Conservation (phyloP, 1,140 invertebrate genomes). For the Sogatella furcifera region DNA sequence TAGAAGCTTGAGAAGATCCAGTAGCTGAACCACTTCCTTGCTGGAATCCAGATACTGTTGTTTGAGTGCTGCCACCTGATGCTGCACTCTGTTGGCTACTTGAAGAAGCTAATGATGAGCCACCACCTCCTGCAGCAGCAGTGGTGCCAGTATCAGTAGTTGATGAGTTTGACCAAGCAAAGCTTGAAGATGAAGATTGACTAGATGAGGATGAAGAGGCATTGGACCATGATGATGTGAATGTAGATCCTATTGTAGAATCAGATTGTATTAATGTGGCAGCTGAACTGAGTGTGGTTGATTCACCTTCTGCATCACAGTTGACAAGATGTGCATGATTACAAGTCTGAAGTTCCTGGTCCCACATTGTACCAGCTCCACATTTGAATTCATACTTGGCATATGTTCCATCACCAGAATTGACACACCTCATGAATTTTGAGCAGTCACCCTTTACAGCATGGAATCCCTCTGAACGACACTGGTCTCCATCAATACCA, state of each 20-base stretch:
- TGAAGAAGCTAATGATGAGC: slow-evolving; percentile 3
- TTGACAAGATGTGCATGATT: slow-evolving; percentile 43
- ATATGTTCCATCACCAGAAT: slow-evolving; percentile 30
- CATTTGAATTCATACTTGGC: slow-evolving; percentile 35
- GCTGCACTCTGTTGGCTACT: slow-evolving; percentile 9
- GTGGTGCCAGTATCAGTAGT: slow-evolving; percentile 5
- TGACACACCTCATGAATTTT: slow-evolving; percentile 34
- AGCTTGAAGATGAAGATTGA: slow-evolving; percentile 14
- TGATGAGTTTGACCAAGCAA: slow-evolving; percentile 12
- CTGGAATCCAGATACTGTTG: slow-evolving; percentile 10
- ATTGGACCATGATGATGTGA: slow-evolving; percentile 18
- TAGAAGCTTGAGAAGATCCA: slow-evolving; percentile 12
- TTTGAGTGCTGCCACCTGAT: slow-evolving; percentile 8
- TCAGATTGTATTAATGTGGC: slow-evolving; percentile 16
- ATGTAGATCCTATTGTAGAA: slow-evolving; percentile 14
- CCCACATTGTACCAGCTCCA: slow-evolving; percentile 42
- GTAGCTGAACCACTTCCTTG: slow-evolving; percentile 9
- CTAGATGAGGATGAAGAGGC: slow-evolving; percentile 9
- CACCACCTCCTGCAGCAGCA: slow-evolving; percentile 5
- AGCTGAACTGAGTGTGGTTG: slow-evolving; percentile 8
- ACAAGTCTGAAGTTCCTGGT: slow-evolving; percentile 38
- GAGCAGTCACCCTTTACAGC: slow-evolving; percentile 33
- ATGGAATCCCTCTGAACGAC: slow-evolving; percentile 45
- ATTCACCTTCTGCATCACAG: neutral
- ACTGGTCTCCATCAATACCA: slow-evolving; percentile 20